Conservation (phyloP, 2,888 invertebrate species). For the Aporophyla lueneburgensis region DNA sequence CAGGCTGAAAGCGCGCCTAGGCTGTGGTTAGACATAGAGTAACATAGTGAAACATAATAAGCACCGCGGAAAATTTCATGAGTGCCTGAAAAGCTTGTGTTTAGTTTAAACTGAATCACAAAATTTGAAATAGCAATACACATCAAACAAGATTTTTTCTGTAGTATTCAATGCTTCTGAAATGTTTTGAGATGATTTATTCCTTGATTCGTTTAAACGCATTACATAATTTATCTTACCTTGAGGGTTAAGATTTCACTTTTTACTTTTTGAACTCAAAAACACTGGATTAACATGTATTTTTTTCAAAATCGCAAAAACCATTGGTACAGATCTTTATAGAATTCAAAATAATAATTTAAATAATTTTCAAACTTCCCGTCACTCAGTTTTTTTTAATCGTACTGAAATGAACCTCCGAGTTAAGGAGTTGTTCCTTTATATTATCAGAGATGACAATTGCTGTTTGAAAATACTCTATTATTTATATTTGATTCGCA, state of each 20-base stretch:
- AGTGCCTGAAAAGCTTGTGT: conserved; percentile 5
- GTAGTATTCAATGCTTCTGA: neutral
- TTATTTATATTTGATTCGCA: conserved; percentile 35
- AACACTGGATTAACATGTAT: neutral
- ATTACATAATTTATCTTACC: conserved; percentile 19
- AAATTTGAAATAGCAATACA: conserved; percentile 2
- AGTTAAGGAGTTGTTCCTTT: conserved; percentile 10
- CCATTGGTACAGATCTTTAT: neutral
- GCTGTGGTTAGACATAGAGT: conserved; percentile 38
- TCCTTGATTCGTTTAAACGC: neutral
- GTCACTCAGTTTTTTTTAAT: conserved; percentile 25
- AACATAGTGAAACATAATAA: conserved; percentile 46
- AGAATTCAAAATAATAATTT: neutral
- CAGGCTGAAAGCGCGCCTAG: conserved; percentile 36
- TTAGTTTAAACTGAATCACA: conserved; percentile 4
- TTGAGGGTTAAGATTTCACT: neutral
- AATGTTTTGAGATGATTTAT: neutral
- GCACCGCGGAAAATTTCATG: conserved; percentile 39
- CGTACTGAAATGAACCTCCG: conserved; percentile 23
- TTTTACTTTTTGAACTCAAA: neutral
- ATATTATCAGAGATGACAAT: conserved; percentile 34
- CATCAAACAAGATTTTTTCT: neutral
- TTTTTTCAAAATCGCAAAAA: conserved; percentile 1
- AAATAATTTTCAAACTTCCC: neutral
- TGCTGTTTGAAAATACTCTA: conserved; percentile 45